Percentiles rank a stretch among this genome's conserved stretches.
Conservation (phyloP, 2,113 vertebrate genomes). For the Alectura lathami region DNA sequence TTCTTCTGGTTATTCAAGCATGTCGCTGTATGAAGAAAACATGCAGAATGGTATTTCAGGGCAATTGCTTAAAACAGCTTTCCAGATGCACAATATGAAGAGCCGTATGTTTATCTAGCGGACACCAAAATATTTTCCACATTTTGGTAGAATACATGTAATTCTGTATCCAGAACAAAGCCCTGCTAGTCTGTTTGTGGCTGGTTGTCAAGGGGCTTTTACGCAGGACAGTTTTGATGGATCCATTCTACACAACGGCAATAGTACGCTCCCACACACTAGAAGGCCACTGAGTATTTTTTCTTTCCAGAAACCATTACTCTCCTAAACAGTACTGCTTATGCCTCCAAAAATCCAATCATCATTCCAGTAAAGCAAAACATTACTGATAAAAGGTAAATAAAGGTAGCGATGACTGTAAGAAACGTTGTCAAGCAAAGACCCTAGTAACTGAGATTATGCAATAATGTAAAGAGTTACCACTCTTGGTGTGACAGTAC, state of each 20-base stretch:
- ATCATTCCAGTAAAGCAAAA: background rate
- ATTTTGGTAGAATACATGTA: background rate
- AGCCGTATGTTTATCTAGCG: background rate
- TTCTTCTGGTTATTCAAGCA: background rate
- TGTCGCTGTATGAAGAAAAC: background rate
- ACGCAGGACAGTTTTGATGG: background rate
- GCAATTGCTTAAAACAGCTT: background rate
- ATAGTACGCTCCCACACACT: background rate
- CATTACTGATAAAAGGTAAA: background rate
- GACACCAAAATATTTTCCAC: background rate
- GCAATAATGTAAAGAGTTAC: background rate
- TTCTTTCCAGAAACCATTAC: background rate
- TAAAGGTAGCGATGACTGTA: background rate
- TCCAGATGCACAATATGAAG: background rate
- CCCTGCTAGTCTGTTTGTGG: background rate
- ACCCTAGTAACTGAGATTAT: background rate
- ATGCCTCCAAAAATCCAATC: background rate
- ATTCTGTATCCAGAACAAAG: background rate
- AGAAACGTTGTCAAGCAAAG: background rate
- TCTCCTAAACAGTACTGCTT: background rate
- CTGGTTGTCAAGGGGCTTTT: background rate
- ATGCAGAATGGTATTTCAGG: background rate
- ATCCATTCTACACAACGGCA: background rate
- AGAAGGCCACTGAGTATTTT: background rate
- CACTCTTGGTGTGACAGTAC: background rate